Percentiles rank a stretch among this genome's conserved stretches.
These are phyloP conservation scores for Astropecten irregularis DNA, from an alignment of 53 echinoderm and acorn worm species.

Conservation along the genomic window DNA sequence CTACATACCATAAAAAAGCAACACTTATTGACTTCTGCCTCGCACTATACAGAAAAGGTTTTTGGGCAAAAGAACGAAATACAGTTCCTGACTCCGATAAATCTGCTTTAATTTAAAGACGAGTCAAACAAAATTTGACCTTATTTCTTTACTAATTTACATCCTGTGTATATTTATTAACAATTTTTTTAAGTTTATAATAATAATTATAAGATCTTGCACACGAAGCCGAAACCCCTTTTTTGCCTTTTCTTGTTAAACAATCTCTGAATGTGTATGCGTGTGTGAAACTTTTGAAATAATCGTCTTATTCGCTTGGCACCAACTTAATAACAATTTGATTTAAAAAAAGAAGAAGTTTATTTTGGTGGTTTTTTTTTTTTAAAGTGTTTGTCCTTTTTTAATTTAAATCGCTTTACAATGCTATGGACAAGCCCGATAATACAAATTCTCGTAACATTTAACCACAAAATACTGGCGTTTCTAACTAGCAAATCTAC, in stretches of 20 bases:
- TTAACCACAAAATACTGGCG: slow-evolving; percentile 33
- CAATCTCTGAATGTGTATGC: too few species aligned
- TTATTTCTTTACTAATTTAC: slow-evolving; percentile 50
- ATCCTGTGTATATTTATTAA: slow-evolving; percentile 48
- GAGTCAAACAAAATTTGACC: slow-evolving; percentile 35
- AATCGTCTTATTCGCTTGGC: slow-evolving; percentile 18
- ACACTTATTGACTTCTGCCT: background rate
- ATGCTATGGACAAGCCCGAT: slow-evolving; percentile 47
- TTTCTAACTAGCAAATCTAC: slow-evolving; percentile 18
- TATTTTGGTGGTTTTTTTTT: slow-evolving; percentile 8
- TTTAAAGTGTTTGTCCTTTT: background rate
- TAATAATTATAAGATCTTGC: background rate
- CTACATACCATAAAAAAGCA: slow-evolving; percentile 45
- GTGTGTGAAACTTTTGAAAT: too few species aligned
- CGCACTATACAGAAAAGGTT: slow-evolving; percentile 26
- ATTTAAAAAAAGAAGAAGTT: slow-evolving; percentile 40
- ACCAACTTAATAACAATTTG: slow-evolving; percentile 29
- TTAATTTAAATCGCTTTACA: slow-evolving; percentile 40
- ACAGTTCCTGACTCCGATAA: slow-evolving; percentile 34
- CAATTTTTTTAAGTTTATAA: slow-evolving; percentile 44
- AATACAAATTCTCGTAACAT: slow-evolving; percentile 14
- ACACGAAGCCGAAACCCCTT: too few species aligned
- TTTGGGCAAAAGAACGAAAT: background rate
- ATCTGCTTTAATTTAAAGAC: slow-evolving; percentile 49
- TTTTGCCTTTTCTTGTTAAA: too few species aligned